Evolutionary conservation across 1,140 invertebrate species (phyloP).

Genomic region (Lasioglossum albipes): DNA sequence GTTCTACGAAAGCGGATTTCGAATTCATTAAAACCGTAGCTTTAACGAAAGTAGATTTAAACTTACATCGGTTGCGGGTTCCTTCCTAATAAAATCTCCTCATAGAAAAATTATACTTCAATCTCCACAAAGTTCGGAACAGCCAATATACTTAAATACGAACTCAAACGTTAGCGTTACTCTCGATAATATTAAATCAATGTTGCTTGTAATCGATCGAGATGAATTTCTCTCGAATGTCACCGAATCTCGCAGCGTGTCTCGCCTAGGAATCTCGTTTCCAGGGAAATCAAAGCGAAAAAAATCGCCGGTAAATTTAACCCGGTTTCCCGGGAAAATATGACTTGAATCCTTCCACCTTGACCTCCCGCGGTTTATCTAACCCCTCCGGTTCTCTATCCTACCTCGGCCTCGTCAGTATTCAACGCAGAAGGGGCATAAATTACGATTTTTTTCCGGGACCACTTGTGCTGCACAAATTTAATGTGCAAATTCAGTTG

Average conservation of each 20-base stretch:
- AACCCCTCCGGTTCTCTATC: conserved; percentile 13
- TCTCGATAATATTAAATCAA: too few relatives aligned
- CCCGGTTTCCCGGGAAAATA: conserved; percentile 20
- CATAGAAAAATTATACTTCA: too few relatives aligned
- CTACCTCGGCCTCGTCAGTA: conserved; percentile 40
- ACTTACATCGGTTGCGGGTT: too few relatives aligned
- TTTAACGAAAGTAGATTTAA: too few relatives aligned
- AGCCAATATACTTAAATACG: too few relatives aligned
- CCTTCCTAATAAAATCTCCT: too few relatives aligned
- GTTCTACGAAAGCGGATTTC: too few relatives aligned
- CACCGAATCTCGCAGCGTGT: not conserved
- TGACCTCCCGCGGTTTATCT: conserved; percentile 20
- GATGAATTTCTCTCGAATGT: not conserved
- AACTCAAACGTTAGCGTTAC: too few relatives aligned
- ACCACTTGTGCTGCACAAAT: not conserved
- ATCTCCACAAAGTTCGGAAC: too few relatives aligned
- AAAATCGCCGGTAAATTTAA: conserved; percentile 25
- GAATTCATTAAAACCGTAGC: too few relatives aligned
- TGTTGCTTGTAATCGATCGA: too few relatives aligned
- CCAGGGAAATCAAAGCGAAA: not conserved
- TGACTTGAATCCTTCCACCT: conserved; percentile 35
- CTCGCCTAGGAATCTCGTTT: not conserved
- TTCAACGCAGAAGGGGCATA: conserved; percentile 48
- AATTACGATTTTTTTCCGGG: conserved; percentile 53
- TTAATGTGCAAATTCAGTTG: conserved; percentile 8